Evolutionary conservation across 2,888 invertebrate genomes (phyloP).

Genomic region (Lepidocyrtinus sp.): DNA sequence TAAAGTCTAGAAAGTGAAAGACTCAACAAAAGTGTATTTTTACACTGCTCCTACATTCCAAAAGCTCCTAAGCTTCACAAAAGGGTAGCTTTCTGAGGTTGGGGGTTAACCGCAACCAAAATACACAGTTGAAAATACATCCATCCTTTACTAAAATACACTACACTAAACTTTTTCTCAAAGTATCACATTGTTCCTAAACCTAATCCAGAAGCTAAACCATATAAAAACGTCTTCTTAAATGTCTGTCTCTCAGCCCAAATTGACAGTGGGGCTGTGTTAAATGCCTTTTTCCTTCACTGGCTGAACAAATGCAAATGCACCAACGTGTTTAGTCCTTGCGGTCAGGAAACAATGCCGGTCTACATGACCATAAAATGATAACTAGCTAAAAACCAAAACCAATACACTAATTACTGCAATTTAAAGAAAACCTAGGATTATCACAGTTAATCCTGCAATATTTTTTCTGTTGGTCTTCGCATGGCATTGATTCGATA

Average conservation of each 20-base stretch:
- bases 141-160: not conserved
- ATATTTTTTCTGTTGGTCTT: no score
- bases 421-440: not conserved
- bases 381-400: not conserved
- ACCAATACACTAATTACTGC: not conserved
- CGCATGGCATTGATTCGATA: conserved; percentile 40
- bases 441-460: no score
- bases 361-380: not conserved
- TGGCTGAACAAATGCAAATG: not conserved
- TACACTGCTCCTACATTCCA: no score
- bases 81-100: conserved; percentile 55
- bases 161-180: not conserved
- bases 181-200: not conserved
- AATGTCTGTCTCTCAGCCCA: not conserved
- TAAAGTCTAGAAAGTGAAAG: no score
- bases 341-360: not conserved
- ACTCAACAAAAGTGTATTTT: no score
- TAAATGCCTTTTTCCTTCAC: not conserved
- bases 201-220: not conserved
- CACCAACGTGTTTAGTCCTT: not conserved
- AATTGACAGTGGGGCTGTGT: not conserved
- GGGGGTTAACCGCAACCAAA: conserved; percentile 54
- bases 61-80: no score
- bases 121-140: conserved; percentile 28
- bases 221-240: no score